Conservation (phyloP, 2,113 vertebrate genomes). For the Drymodes brunneopygia region DNA sequence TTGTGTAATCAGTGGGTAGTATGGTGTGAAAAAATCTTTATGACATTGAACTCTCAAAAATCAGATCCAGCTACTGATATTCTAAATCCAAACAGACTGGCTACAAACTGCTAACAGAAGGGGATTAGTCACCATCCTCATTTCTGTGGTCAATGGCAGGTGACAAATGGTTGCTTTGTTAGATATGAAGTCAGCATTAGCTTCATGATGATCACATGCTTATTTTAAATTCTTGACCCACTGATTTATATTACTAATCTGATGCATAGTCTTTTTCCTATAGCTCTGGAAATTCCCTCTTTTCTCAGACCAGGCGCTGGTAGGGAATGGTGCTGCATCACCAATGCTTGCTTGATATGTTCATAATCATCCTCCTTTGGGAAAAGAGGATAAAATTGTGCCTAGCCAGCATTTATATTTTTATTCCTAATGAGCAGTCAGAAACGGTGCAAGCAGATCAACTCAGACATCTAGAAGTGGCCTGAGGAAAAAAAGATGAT, state of each 20-base stretch:
- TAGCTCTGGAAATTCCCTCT: not conserved
- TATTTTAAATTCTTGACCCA: not conserved
- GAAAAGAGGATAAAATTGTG: not conserved
- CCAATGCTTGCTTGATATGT: not conserved
- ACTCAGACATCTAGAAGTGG: not conserved
- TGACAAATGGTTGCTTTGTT: not conserved
- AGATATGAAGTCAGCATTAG: not conserved
- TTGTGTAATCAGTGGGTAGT: not conserved
- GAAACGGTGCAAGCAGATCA: not conserved
- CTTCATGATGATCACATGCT: not conserved
- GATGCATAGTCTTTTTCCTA: not conserved
- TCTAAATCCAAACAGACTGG: not conserved
- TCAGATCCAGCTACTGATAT: not conserved
- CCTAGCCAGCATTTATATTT: not conserved
- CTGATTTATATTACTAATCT: not conserved
- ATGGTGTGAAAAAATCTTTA: not conserved
- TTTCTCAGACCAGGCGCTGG: not conserved
- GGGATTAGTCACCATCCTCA: fast-evolving
- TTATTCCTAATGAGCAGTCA: not conserved
- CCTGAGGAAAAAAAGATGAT: not conserved
- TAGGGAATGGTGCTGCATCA: not conserved
- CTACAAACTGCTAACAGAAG: not conserved
- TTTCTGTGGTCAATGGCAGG: not conserved
- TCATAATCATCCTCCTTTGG: not conserved
- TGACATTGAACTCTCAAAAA: not conserved